These are phyloP conservation scores for Myripristis murdjan DNA, from an alignment of 2,797 vertebrate genomes.

Conservation along the genomic window DNA sequence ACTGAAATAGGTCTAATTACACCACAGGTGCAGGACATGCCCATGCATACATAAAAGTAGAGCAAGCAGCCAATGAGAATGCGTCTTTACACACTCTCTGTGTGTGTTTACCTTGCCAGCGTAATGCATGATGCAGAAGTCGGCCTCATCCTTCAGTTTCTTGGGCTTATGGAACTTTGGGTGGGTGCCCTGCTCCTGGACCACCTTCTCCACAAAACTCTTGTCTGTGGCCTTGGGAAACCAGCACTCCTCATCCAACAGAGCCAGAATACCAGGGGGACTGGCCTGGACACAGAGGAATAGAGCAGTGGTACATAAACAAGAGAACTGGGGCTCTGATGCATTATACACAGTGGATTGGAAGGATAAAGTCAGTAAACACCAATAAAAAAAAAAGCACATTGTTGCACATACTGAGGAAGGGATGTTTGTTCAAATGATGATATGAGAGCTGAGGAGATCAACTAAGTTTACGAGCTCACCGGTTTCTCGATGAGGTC, in stretches of 20 bases:
- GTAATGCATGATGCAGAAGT: slow-evolving; percentile 97
- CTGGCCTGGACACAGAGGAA: slow-evolving; percentile 86
- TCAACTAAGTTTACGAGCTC: slow-evolving; percentile 65
- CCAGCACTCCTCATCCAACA: slow-evolving; percentile 99
- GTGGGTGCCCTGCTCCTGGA: slow-evolving; percentile 96
- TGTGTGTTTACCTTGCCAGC: slow-evolving; percentile 92
- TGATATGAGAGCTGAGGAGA: not conserved
- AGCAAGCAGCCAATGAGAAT: not conserved
- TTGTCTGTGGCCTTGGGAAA: slow-evolving; percentile 99
- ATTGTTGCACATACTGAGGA: not conserved
- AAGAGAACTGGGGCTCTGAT: not conserved
- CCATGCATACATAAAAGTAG: not conserved
- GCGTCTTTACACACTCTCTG: too few species aligned
- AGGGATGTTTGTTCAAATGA: not conserved
- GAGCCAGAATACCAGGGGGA: slow-evolving; percentile 94
- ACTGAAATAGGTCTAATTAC: not conserved
- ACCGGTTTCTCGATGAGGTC: slow-evolving; percentile 98
- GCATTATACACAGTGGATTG: not conserved
- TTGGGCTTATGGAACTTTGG: slow-evolving; percentile 97
- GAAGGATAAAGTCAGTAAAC: not conserved
- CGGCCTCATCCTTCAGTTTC: slow-evolving; percentile 97
- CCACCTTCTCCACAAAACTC: slow-evolving; percentile 97
- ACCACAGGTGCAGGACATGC: not conserved
- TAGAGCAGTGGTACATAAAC: not conserved
- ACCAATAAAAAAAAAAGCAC: not conserved